These are phyloP conservation scores for Danaus plexippus DNA, from an alignment of 1,140 invertebrate genomes.

Conservation along the genomic window DNA sequence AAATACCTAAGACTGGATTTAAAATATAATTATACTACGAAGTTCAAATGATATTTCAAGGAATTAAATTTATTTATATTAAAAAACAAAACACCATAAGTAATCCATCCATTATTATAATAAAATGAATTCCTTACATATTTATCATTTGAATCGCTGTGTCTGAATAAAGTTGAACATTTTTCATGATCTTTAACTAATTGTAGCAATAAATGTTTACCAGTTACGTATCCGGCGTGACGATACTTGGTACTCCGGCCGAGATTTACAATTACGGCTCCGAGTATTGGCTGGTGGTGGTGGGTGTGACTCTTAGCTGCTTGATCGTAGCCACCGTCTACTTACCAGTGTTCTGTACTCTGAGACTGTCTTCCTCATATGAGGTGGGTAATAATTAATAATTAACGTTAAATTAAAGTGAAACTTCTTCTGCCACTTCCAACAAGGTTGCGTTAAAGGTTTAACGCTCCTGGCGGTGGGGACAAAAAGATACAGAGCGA, in stretches of 20 bases:
- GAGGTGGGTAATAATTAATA: conserved; percentile 74
- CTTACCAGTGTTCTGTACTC: conserved; percentile 85
- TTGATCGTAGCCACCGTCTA: conserved; percentile 80
- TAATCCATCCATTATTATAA: too few relatives aligned
- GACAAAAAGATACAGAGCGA: too few relatives aligned
- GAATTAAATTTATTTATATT: too few relatives aligned
- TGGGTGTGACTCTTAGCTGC: conserved; percentile 78
- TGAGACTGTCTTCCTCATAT: conserved; percentile 86
- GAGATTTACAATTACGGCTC: conserved; percentile 91
- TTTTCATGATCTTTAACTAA: neutral
- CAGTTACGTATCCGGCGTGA: conserved; percentile 89
- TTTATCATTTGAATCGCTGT: neutral
- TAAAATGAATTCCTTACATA: too few relatives aligned
- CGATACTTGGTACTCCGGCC: conserved; percentile 88
- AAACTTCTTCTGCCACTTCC: too few relatives aligned
- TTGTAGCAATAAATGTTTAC: neutral
- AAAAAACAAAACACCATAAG: too few relatives aligned
- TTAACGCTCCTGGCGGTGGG: too few relatives aligned
- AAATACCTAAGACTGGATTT: too few relatives aligned
- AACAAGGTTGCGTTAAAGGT: too few relatives aligned
- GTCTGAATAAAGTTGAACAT: neutral
- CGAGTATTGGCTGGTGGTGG: conserved; percentile 83
- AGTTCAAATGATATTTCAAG: too few relatives aligned
- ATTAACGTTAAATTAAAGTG: neutral
- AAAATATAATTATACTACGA: too few relatives aligned